Conservation (phyloP, 2,113 vertebrate genomes). For the Mustelus asterias region DNA sequence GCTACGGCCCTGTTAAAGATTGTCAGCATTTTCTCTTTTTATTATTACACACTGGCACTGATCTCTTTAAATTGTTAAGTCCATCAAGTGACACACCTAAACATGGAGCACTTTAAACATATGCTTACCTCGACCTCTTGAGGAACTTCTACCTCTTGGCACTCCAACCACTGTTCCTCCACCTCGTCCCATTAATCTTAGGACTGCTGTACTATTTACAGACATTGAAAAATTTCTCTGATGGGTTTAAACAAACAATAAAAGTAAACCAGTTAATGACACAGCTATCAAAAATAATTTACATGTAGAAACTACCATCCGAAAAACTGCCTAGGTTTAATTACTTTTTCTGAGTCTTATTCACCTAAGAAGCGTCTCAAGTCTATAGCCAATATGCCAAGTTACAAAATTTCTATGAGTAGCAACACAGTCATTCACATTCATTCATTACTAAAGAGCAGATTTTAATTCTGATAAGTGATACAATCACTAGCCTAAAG, state of each 20-base stretch:
- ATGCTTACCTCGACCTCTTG: slow-evolving; percentile 89
- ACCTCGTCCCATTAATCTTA: slow-evolving; percentile 81
- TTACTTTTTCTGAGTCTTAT: background rate
- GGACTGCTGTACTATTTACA: slow-evolving; percentile 94
- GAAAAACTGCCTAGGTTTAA: background rate
- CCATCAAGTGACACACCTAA: background rate
- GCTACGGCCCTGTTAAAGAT: background rate
- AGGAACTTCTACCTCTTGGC: slow-evolving; percentile 94
- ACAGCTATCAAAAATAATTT: background rate
- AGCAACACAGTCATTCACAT: background rate
- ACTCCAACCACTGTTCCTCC: slow-evolving; percentile 81
- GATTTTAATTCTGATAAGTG: background rate
- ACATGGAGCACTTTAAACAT: background rate
- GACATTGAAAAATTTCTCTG: slow-evolving; percentile 99
- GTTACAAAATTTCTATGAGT: background rate
- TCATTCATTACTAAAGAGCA: background rate
- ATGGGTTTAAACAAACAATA: slow-evolving; percentile 41
- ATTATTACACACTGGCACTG: background rate
- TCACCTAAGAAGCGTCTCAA: background rate
- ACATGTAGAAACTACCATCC: background rate
- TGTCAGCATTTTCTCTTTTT: background rate
- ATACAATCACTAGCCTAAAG: background rate
- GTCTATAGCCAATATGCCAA: background rate
- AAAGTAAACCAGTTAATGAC: background rate
- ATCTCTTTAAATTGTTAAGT: background rate